Base-by-base conservation (phyloP, 2,888 invertebrate species). In the Hecatera dysodea region DNA sequence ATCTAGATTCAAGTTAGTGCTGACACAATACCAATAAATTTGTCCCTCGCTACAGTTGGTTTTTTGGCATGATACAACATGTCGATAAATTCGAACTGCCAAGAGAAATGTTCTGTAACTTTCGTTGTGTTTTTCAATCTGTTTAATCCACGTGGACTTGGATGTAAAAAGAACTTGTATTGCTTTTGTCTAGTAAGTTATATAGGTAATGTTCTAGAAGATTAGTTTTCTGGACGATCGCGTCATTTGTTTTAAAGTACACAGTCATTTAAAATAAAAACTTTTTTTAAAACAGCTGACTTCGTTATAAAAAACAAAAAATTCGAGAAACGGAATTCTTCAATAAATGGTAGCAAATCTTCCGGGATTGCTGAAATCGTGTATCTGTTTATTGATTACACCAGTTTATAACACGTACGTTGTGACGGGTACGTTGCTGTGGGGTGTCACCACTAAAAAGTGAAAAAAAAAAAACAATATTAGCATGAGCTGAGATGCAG, bases 21-120 rank as follows among this genome's bases (percentile, higher is more conserved):
- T 63, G 69, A 75, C 59, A 64, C 7, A 69, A n/a, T 17, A 22
- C 36, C 44, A 69, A 70, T 70, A 64, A 70, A 70, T 75, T n/a
- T 29, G 0, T 53, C 12, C 15, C 42, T 27, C 36, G 60, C 70
- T 50, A 75, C 75, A 53, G 59, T 75, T 75, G 63, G 60, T 24
- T 75, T 71, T 63, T 69, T 75, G 75, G 75, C 75, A 70, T n/a
- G 75, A 75, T 70, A 75, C 63, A 70, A 71, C 22, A 33, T 27
- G 33, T 48, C 55, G 50, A 67, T 72, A 72, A 72, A 64, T 29
- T 33, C 19, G 27, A 50, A 19, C 36, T 63, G 63, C 48, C 59
- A 15, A 36, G 39, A 42, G n/a, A 48, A 44, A 42, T 57, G 3
- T 36, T 56, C 15, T 50, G 12, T 17, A 33, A 33, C 59, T 36